Evolutionary conservation across 2,113 vertebrate genomes (phyloP), one percentile per base, ranked within the genome.

Genomic region (Terrapene triunguis): DNA sequence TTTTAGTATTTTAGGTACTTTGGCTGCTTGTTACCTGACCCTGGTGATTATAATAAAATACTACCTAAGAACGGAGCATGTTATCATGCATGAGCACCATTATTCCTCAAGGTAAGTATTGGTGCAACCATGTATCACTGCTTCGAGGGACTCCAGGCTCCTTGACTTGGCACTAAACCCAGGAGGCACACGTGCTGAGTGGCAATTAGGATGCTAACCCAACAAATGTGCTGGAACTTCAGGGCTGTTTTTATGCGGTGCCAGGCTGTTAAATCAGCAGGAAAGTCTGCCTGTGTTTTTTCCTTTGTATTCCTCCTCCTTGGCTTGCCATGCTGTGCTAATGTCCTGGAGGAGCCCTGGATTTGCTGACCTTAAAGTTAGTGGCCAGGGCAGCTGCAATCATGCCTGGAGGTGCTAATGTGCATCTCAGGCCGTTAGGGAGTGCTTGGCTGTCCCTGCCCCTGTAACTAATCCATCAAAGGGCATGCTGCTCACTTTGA

Each of bases 11-110:
- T 97, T 99, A 50, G 99, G 99, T 9, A 99, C 99, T 0, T 90
- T 99, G 94, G 98, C 99, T 1, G 99, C 99, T 1, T 98, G 98
- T 92, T 99, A 99, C 96, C 97, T 99, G 97, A 99, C 98, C 35
- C 82, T 98, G 21, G 98, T 99, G 69, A 96, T 99, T 78, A 79
- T 99, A 78, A 69, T 99, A 79, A 99, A 99, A 82, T 99, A 99
- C 97, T 97, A 99, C 96, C 97, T 98, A 82, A 96, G 89, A 86
- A 90, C 96, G 14, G 84, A 98, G 76, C 97, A 86, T 12, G 88
- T 95, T 59, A 93, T 88, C 29, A 94, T 86, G 10, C 78, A 92
- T 1, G 80, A 97, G 1, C 92, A 94, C 1, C 89, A 94, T 38
- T 96, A 95, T 95, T 95, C 97, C 83, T 96, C 93, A 32, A 98